A percentile compares a stretch with the other conserved stretches of the same genome.
Conservation (phyloP, 1,140 invertebrate species). For the Drosophila sp. region DNA sequence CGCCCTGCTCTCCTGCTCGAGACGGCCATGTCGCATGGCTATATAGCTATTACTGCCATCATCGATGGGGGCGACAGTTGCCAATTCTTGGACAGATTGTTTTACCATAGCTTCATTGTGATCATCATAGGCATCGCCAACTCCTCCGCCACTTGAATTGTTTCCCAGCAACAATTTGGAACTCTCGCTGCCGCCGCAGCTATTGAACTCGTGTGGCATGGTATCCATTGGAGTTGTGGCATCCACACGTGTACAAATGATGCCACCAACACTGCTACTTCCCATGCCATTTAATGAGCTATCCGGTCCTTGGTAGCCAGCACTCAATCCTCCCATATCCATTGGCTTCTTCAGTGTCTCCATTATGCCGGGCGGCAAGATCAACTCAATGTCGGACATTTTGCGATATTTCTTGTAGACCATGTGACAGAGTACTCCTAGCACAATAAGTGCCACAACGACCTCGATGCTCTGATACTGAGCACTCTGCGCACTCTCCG, state of each 20-base stretch:
- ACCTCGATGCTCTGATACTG: slow-evolving; percentile 45
- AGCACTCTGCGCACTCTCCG: slow-evolving; percentile 35
- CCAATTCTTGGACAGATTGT: slow-evolving; percentile 12
- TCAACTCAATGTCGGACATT: slow-evolving; percentile 64
- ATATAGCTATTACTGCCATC: slow-evolving; percentile 47
- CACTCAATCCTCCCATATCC: slow-evolving; percentile 33
- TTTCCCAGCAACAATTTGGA: slow-evolving; percentile 59
- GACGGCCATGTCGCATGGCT: slow-evolving; percentile 43
- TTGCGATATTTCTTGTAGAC: slow-evolving; percentile 55
- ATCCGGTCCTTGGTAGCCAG: slow-evolving; percentile 10
- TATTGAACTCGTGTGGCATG: slow-evolving; percentile 60
- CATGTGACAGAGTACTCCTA: slow-evolving; percentile 29
- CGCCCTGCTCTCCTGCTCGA: slow-evolving; percentile 29
- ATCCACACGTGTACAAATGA: slow-evolving; percentile 56
- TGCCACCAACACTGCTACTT: slow-evolving; percentile 29
- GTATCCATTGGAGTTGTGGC: slow-evolving; percentile 41
- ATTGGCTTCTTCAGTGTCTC: slow-evolving; percentile 58
- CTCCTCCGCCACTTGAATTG: slow-evolving; percentile 34
- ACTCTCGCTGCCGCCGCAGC: slow-evolving; percentile 63
- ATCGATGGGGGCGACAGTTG: slow-evolving; percentile 1
- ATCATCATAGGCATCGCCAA: slow-evolving; percentile 31
- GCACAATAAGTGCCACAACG: slow-evolving; percentile 33
- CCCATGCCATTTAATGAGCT: slow-evolving; percentile 3
- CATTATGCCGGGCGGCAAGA: slow-evolving; percentile 57
- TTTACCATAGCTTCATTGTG: slow-evolving; percentile 7